Evolutionary conservation across 2,888 invertebrate species (phyloP), one percentile per base, ranked within the genome.

Genomic region (Drosophila robusta): DNA sequence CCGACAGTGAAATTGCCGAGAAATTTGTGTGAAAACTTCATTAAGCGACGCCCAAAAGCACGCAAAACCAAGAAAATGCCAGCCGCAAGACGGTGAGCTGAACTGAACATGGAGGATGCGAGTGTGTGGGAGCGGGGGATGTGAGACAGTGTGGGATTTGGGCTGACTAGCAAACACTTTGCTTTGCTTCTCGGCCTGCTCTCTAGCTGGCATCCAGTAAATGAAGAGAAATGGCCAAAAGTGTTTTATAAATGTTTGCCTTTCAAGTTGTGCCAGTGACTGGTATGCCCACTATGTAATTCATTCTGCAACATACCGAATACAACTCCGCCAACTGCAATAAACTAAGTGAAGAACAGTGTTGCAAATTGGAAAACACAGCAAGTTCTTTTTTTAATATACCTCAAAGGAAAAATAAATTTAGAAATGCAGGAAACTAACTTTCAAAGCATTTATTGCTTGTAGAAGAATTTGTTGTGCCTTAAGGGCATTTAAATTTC

Each of bases 151-250:
- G 16, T 26, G 41, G 36, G 26, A 16, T 12, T 18, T 18, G 18
- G 47, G 18, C 36, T 11, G 1, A 16, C 16, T 67, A 58, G 58
- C 12, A 39, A 52, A 68, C 68, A 38, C 39, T 55, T 54, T 24
- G 42, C 18, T 29, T 38, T 22, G 39, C 14, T 42, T 22, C 39
- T 60, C 38, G 49, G 52, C 52, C 68, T 39, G 42, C 18, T 34
- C 45, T 16, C 36, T 8, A 22, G 51, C 45, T 56, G 65, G 64
- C 50, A 61, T 64, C 62, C 66, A 73, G 70, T 67, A 82, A 84
- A 84, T 86, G 86, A 88, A 84, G 83, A 88, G 87, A 86, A 88
- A 84, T 84, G 80, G 71, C 80, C 67, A 56, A 85, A 74, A 87
- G 86, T 85, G 87, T 75, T 82, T 82, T 79, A 75, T 81, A 80